phyloP scores from a whole-genome alignment of 1,140 invertebrate genomes.

The Calosoma granatense region DNA sequence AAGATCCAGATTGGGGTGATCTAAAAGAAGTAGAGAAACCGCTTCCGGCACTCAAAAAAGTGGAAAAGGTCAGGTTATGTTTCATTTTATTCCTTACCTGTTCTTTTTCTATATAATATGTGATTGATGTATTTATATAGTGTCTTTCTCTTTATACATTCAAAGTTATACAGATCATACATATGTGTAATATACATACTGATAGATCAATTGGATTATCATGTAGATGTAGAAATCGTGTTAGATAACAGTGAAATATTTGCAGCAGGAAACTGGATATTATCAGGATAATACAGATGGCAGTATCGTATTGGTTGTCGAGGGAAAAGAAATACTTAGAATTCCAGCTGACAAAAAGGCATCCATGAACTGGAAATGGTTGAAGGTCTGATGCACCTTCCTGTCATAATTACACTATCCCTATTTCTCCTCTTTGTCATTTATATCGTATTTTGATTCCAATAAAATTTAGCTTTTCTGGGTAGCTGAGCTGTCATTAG shows the following conservation, averaged over 20 bases:
- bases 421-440: not conserved
- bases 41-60: conserved; percentile 76
- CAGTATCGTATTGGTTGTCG: conserved; percentile 42
- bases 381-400: conserved; percentile 43
- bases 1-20: conserved; percentile 83
- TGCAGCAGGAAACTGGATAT: conserved; percentile 5
- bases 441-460: not conserved
- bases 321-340: conserved; percentile 46
- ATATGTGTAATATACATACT: conserved; percentile 12
- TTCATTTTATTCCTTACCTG: conserved; percentile 15
- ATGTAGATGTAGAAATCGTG: conserved; percentile 2
- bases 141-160: not conserved
- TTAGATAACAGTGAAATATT: not conserved
- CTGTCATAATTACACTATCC: not conserved
- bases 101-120: not conserved
- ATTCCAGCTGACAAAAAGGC: conserved; percentile 46
- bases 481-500: not conserved
- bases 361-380: conserved; percentile 52
- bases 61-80: conserved; percentile 68
- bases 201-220: too few relatives aligned
- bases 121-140: not conserved
- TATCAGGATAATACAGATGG: conserved; percentile 34
- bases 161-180: conserved; percentile 7
- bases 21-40: conserved; percentile 87
- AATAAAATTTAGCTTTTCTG: not conserved